Evolutionary conservation across 2,888 invertebrate species (phyloP), one percentile per base, ranked within the genome.

Genomic region (Parthenolecanium corni): DNA sequence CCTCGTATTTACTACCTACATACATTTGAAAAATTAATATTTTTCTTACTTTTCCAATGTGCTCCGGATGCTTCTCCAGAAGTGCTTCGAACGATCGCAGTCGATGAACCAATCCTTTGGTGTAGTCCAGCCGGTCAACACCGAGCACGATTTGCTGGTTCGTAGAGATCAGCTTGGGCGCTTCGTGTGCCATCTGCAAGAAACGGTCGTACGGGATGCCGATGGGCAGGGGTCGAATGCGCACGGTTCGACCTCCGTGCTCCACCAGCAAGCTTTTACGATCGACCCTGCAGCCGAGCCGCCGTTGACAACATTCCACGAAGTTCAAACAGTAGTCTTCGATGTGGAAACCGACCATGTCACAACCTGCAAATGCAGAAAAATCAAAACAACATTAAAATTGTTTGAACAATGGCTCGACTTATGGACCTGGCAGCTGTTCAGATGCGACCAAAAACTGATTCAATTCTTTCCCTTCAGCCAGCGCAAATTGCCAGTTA

Each of bases 321-420:
- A 75, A 75, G 67, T 75, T 75, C 40, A 72, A 67, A 65, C 74
- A 74, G 68, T 75, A 75, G 67, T 74, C 74, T 64, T 74, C 74
- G 62, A 74, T 73, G 67, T 76, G 76, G 66, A 76, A 76, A 5
- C 74, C 74, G 52, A 76, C 75, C 68, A 77, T 73, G 64, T 77
- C 77, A 69, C 76, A 74, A 5, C 72, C 74, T 71, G 63, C 44
- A 65, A 11, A 64, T 57, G 4, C 1, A 25, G 5, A 52, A 21
- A 20, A 2, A 53, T 31, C 31, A 31, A 38, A n/a, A 4, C n/a
- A 51, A 6, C n/a, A 52, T 52, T 11, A 24, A 11, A 21, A 52
- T 24, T 52, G 20, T 21, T 52, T 18, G 9, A 21, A 24, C n/a
- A 12, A 38, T 9, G 9, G 16, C 16, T 12, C n/a, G 12, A 47